Evolutionary conservation across 2,797 vertebrate genomes (phyloP).

Genomic region (Rhinophrynus dorsalis): DNA sequence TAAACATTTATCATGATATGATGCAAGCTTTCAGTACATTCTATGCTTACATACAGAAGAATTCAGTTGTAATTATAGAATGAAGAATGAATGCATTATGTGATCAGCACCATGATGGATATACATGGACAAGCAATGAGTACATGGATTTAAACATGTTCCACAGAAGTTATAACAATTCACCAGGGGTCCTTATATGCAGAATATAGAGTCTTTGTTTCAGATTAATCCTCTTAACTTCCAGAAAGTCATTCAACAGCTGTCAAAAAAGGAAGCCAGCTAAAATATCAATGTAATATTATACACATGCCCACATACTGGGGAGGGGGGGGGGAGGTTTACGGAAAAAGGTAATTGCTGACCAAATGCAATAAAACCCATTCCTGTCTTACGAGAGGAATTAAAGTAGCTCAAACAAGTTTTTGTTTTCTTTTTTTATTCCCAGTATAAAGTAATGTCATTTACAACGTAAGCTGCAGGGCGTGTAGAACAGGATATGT

Average conservation of each 20-base stretch:
- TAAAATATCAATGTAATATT: slow-evolving; percentile 39
- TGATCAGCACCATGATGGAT: neutral
- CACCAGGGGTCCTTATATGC: slow-evolving; percentile 38
- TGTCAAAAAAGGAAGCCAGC: slow-evolving; percentile 42
- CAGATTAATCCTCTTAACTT: neutral
- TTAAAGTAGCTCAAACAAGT: too few species aligned
- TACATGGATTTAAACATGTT: too few species aligned
- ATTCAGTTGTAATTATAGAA: too few species aligned
- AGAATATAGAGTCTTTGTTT: slow-evolving; percentile 25
- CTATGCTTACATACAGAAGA: too few species aligned
- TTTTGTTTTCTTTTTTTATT: too few species aligned
- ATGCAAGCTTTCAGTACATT: too few species aligned
- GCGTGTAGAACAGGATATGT: too few species aligned
- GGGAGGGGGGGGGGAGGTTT: slow-evolving; percentile 17
- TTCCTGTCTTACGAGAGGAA: neutral
- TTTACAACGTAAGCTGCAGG: too few species aligned
- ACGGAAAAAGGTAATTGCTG: slow-evolving; percentile 18
- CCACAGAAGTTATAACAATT: slow-evolving; percentile 37
- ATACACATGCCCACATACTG: too few species aligned
- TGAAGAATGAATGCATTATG: too few species aligned
- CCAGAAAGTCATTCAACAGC: neutral
- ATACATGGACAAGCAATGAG: neutral
- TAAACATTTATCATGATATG: too few species aligned
- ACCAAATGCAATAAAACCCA: neutral
- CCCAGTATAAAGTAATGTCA: too few species aligned